A percentile compares a stretch with the other conserved stretches of the same genome.
These are phyloP conservation scores for Cosmia pyralina DNA, from an alignment of 2,888 invertebrate species.

Conservation along the genomic window DNA sequence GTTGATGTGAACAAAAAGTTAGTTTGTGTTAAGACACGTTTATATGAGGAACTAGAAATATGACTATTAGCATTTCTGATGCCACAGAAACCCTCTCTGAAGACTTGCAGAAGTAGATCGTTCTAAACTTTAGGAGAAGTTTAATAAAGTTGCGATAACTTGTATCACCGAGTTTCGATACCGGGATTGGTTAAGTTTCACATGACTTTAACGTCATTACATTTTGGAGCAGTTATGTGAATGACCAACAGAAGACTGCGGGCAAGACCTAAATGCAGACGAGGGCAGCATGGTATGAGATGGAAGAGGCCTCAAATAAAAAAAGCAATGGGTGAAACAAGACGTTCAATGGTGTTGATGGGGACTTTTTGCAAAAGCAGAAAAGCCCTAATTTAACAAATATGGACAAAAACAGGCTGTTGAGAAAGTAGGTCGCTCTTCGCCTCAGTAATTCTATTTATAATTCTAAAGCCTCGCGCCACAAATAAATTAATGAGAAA, in stretches of 20 bases:
- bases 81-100: neutral
- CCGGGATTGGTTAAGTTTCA: neutral
- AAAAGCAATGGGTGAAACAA: neutral
- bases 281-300: neutral
- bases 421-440: slow-evolving; percentile 8
- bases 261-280: neutral
- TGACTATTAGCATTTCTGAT: neutral
- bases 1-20: neutral
- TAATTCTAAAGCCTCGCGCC: neutral
- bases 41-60: neutral
- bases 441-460: slow-evolving; percentile 2
- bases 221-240: neutral
- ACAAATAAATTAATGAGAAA: neutral
- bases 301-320: too few relatives aligned
- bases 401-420: neutral
- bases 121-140: neutral
- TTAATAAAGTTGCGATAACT: neutral
- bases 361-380: neutral
- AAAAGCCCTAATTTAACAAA: neutral
- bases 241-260: neutral
- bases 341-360: too few relatives aligned
- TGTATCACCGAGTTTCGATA: neutral
- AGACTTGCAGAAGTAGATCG: neutral
- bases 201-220: neutral
- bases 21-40: neutral